phyloP scores from a whole-genome alignment of 92 coral and sea anemone genomes.

The Heteractis magnifica region DNA sequence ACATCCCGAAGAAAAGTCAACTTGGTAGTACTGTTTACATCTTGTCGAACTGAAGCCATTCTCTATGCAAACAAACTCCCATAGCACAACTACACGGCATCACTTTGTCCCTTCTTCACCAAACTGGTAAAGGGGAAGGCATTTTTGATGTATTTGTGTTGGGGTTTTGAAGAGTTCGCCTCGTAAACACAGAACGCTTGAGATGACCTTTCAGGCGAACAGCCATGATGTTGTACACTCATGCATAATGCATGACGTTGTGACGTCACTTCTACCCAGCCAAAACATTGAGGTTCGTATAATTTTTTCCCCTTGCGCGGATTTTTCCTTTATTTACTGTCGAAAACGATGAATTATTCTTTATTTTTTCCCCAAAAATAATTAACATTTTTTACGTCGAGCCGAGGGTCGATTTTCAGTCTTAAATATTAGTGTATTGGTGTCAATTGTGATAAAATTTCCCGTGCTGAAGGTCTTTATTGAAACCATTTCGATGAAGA shows the following conservation, averaged over 20 bases:
- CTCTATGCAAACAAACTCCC: conserved; percentile 9
- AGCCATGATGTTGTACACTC: conserved; percentile 30
- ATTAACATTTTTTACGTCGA: background rate
- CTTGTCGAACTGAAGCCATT: conserved; percentile 17
- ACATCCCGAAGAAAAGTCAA: background rate
- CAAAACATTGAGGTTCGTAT: conserved; percentile 20
- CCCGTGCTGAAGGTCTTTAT: background rate
- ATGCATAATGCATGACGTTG: conserved; percentile 35
- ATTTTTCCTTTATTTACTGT: background rate
- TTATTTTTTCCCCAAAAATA: background rate
- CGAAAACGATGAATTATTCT: background rate
- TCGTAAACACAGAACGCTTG: conserved; percentile 8
- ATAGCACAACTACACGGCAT: conserved; percentile 19
- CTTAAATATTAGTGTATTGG: background rate
- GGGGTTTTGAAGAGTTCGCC: background rate
- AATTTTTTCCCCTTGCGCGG: background rate
- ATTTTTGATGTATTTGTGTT: background rate
- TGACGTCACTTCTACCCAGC: conserved; percentile 33
- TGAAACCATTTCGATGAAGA: background rate
- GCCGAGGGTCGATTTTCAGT: background rate
- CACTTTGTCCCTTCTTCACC: background rate
- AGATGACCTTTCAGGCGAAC: conserved; percentile 9
- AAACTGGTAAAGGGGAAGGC: background rate
- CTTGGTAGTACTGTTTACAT: conserved; percentile 15
- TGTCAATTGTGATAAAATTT: background rate